A percentile compares a stretch with the other conserved stretches of the same genome.
These are phyloP conservation scores for Schizopygopsis pylzovi DNA, from an alignment of 2,797 vertebrate species.

Conservation along the genomic window DNA sequence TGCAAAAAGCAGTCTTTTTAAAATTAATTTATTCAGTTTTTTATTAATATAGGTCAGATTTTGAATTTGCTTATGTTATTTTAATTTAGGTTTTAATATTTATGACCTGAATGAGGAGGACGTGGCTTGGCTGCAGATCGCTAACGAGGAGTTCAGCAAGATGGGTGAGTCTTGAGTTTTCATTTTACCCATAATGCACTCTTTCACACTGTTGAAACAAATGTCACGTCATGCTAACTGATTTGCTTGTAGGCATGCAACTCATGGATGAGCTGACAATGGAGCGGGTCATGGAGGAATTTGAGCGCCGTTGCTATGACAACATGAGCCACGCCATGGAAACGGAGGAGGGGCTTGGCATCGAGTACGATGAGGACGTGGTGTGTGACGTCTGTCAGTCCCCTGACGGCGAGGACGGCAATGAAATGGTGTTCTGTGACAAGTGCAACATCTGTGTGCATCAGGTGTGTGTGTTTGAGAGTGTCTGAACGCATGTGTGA, in stretches of 20 bases:
- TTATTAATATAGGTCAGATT: neutral
- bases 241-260: constrained; percentile 79
- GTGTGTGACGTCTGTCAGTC: constrained; percentile 97
- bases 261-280: constrained; percentile 89
- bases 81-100: neutral
- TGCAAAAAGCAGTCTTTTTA: neutral
- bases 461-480: constrained; percentile 74
- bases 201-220: neutral
- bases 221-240: neutral
- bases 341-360: constrained; percentile 95
- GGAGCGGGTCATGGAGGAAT: constrained; percentile 93
- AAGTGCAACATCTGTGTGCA: constrained; percentile 99
- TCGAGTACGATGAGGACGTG: constrained; percentile 97
- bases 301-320: constrained; percentile 90
- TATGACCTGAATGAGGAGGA: constrained; percentile 90
- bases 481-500: constrained; percentile 14
- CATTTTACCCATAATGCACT: neutral
- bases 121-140: constrained; percentile 86
- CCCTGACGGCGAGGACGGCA: constrained; percentile 95
- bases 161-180: constrained; percentile 85
- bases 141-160: constrained; percentile 89
- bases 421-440: constrained; percentile 99
- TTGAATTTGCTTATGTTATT: neutral
- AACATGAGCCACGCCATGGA: constrained; percentile 96
- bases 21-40: neutral